phyloP scores from a whole-genome alignment of 1,140 invertebrate species.

The Lineus longissimus region DNA sequence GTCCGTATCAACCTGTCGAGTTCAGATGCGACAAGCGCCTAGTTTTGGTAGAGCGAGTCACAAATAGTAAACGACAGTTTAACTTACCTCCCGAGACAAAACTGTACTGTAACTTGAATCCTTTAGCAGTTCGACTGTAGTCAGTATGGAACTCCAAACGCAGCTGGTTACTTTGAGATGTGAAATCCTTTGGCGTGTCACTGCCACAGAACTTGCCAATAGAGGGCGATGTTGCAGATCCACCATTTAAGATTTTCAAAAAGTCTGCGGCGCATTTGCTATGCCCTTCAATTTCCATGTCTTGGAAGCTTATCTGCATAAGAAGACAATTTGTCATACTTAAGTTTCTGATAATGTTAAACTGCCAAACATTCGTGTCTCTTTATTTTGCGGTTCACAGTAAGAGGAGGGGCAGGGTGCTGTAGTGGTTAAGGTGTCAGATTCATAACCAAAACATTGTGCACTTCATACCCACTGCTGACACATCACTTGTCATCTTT shows the following conservation, averaged over 20 bases:
- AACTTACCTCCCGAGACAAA: conserved; percentile 35
- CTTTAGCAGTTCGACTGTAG: conserved; percentile 67
- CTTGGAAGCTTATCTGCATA: conserved; percentile 79
- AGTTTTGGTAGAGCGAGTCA: too few relatives aligned
- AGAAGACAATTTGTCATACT: conserved; percentile 62
- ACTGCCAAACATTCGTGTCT: conserved; percentile 1
- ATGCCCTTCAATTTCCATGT: conserved; percentile 91
- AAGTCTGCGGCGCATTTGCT: conserved; percentile 90
- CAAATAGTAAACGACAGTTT: not conserved
- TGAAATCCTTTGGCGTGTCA: conserved; percentile 71
- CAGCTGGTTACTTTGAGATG: conserved; percentile 82
- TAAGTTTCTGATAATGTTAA: too few relatives aligned
- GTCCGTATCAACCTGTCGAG: too few relatives aligned
- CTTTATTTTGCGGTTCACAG: too few relatives aligned
- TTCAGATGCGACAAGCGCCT: too few relatives aligned
- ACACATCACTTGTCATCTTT: too few relatives aligned
- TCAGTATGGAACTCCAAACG: conserved; percentile 84
- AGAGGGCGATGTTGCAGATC: conserved; percentile 57
- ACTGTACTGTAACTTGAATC: conserved; percentile 52
- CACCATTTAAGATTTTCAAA: conserved; percentile 82
- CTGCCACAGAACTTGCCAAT: conserved; percentile 75
- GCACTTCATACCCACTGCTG: too few relatives aligned
- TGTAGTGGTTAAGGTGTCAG: too few relatives aligned
- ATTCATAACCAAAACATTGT: too few relatives aligned
- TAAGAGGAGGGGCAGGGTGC: too few relatives aligned